Base-by-base conservation (phyloP, 2,888 invertebrate species). In the Pseudoips prasinana region DNA sequence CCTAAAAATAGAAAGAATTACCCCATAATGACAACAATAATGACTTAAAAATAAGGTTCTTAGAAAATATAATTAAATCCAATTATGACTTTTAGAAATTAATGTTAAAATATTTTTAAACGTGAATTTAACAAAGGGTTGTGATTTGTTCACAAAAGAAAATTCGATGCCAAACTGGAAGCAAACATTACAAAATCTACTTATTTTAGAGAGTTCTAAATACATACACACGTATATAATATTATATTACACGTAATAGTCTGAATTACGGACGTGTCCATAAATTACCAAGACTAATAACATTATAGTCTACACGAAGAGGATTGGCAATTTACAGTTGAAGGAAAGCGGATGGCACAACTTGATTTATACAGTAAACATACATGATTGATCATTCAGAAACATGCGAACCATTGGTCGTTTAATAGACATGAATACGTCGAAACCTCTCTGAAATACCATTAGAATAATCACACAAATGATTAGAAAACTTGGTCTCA, bases 291-390 rank as follows among this genome's bases (percentile, higher is more conserved):
- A 29, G 32, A 26, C n/a, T 20, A 20, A 5, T 7, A 23, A 51
- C 38, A 58, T 55, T 45, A 42, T 50, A 53, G 50, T 58, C 59
- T 71, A 64, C 57, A 58, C 60, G 49, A 67, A 70, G 56, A 63
- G 48, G 62, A 17, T 46, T 47, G 69, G 75, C 73, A 80, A 80
- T 84, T 67, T 84, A 84, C 81, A 86, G 68, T 66, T 60, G 58
- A 70, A 78, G 62, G 57, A 53, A 78, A 86, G 78, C 77, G 73
- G 82, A 87, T 87, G 87, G 87, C 86, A 87, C 86, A 83, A 76
- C 58, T 54, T 57, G 48, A 33, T 54, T 49, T 50, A 73, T 76
- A 76, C 71, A 78, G 69, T 71, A 60, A 46, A 39, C 41, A 58
- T 65, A 73, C 67, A 73, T 65, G 62, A 67, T 58, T 63, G 59